These are phyloP conservation scores for Gulo gulo DNA, from an alignment of 2,113 vertebrate genomes.

Conservation along the genomic window DNA sequence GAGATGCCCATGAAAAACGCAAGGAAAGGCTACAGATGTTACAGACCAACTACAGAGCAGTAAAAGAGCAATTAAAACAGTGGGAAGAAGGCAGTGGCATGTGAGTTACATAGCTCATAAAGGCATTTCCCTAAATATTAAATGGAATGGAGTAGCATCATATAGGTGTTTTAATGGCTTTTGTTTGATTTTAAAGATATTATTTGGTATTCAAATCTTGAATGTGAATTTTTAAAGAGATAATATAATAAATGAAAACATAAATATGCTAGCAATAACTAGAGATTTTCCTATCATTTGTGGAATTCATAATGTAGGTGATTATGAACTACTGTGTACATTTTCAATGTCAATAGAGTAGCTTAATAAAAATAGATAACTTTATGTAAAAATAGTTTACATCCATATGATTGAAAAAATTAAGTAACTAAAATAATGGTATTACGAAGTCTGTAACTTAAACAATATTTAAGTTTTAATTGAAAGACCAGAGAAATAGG, in stretches of 20 bases:
- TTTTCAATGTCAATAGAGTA: slow-evolving; percentile 46
- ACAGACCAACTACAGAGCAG: slow-evolving; percentile 90
- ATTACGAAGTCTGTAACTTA: slow-evolving; percentile 23
- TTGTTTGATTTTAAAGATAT: slow-evolving; percentile 62
- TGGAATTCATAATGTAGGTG: neutral
- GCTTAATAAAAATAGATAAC: slow-evolving; percentile 51
- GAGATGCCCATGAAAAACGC: slow-evolving; percentile 86
- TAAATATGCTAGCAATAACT: slow-evolving; percentile 24
- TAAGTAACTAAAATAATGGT: slow-evolving; percentile 44
- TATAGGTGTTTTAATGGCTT: slow-evolving; percentile 73
- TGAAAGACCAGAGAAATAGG: slow-evolving; percentile 37
- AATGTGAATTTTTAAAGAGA: slow-evolving; percentile 55
- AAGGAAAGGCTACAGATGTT: slow-evolving; percentile 90
- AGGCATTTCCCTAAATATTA: slow-evolving; percentile 77
- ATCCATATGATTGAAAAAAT: slow-evolving; percentile 33
- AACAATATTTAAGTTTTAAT: slow-evolving; percentile 44
- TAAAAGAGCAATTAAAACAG: slow-evolving; percentile 91
- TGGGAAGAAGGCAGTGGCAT: slow-evolving; percentile 85
- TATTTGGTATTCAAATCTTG: slow-evolving; percentile 56
- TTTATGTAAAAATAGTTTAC: slow-evolving; percentile 53
- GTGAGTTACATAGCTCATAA: slow-evolving; percentile 88
- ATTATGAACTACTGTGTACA: slow-evolving; percentile 42
- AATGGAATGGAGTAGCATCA: slow-evolving; percentile 64
- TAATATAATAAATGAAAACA: slow-evolving; percentile 33
- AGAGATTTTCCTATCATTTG: slow-evolving; percentile 27